Conservation (phyloP, 1,140 invertebrate species). For the Telenomus remus region DNA sequence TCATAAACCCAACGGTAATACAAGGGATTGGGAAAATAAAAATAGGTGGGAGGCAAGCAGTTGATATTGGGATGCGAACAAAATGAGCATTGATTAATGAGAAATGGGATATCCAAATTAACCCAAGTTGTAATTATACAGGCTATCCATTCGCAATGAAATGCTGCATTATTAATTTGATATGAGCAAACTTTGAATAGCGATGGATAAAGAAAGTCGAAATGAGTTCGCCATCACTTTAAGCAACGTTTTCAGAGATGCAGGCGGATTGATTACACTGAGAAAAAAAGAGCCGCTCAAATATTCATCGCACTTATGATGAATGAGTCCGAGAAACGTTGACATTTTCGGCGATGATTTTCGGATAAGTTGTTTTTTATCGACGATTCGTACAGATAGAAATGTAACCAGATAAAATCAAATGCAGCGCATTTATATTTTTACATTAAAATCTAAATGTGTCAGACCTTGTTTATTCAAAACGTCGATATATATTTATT, state of each 20-base stretch:
- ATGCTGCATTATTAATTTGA: slow-evolving; percentile 6
- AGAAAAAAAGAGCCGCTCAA: slow-evolving; percentile 17
- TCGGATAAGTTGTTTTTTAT: background rate
- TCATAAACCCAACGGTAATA: too few relatives aligned
- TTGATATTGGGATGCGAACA: too few relatives aligned
- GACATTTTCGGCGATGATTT: background rate
- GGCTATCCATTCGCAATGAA: background rate
- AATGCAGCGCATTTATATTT: too few relatives aligned
- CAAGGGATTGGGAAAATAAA: too few relatives aligned
- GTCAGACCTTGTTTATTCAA: too few relatives aligned
- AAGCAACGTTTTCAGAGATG: slow-evolving; percentile 9
- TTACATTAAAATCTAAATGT: too few relatives aligned
- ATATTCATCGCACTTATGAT: slow-evolving; percentile 17
- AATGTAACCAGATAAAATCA: slow-evolving; percentile 1
- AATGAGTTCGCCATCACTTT: slow-evolving; percentile 12
- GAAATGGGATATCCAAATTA: background rate
- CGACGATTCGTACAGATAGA: slow-evolving; percentile 3
- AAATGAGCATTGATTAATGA: background rate
- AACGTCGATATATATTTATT: background rate
- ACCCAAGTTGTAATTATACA: background rate
- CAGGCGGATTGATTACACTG: slow-evolving; percentile 22
- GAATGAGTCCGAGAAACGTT: slow-evolving; percentile 2
- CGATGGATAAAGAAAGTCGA: slow-evolving; percentile 6
- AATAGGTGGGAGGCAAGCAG: too few relatives aligned
- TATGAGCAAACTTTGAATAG: slow-evolving; percentile 2